phyloP scores from a whole-genome alignment of 2,797 vertebrate genomes.

The Geotrypetes seraphini region DNA sequence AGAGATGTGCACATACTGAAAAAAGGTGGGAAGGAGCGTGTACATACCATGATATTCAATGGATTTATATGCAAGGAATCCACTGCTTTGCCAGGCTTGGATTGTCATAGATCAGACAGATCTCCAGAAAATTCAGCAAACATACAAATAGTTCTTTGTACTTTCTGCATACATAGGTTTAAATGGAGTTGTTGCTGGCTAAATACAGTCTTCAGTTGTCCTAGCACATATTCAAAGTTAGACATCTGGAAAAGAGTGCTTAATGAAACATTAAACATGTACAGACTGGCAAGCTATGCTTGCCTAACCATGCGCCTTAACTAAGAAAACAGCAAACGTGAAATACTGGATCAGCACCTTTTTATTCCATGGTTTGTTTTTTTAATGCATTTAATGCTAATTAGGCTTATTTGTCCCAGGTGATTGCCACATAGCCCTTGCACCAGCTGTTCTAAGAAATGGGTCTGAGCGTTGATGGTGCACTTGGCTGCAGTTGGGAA shows the following conservation, averaged over 20 bases:
- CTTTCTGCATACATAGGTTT: background rate
- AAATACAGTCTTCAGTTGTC: background rate
- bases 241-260: background rate
- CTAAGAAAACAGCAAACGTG: background rate
- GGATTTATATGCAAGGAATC: too few relatives aligned
- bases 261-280: background rate
- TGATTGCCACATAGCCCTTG: background rate
- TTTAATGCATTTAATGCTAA: constrained; percentile 8
- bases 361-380: background rate
- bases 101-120: too few relatives aligned
- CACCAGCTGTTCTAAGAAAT: constrained; percentile 20
- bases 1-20: too few relatives aligned
- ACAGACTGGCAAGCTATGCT: background rate
- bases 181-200: background rate
- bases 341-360: background rate
- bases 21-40: too few relatives aligned
- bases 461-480: background rate
- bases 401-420: background rate
- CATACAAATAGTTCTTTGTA: background rate
- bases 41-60: too few relatives aligned
- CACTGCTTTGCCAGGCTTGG: too few relatives aligned
- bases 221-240: background rate
- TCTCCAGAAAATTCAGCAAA: too few relatives aligned
- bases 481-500: constrained; percentile 19
- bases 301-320: background rate